These are phyloP conservation scores for Andrena flavipes DNA, from an alignment of 2,888 invertebrate species.

Conservation along the genomic window DNA sequence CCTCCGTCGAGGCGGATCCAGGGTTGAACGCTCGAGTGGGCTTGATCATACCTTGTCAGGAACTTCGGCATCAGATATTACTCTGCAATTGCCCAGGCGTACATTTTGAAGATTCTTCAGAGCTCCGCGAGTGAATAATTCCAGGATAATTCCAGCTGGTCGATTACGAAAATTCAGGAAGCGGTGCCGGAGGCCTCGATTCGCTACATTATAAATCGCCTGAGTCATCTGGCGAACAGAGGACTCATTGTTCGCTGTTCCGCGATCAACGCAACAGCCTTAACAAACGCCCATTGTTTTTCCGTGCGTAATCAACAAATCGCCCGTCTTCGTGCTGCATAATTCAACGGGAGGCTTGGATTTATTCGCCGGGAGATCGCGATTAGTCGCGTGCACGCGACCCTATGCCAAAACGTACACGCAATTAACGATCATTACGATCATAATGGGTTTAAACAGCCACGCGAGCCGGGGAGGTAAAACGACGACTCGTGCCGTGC, in stretches of 20 bases:
- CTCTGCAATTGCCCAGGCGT: too few relatives aligned
- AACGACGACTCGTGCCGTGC: slow-evolving; percentile 11
- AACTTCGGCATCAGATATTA: too few relatives aligned
- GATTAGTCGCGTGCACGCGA: slow-evolving; percentile 25
- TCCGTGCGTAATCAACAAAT: slow-evolving; percentile 60
- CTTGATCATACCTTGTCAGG: too few relatives aligned
- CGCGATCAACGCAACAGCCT: slow-evolving; percentile 53
- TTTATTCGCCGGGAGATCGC: slow-evolving; percentile 39
- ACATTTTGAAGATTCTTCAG: too few relatives aligned
- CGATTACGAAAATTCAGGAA: slow-evolving; percentile 18
- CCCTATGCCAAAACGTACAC: background rate
- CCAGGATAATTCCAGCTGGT: background rate
- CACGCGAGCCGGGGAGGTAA: slow-evolving; percentile 12
- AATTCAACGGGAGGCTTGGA: slow-evolving; percentile 36
- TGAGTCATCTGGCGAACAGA: slow-evolving; percentile 43
- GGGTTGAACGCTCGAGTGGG: too few relatives aligned
- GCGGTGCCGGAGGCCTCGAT: background rate
- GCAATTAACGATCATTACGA: slow-evolving; percentile 50
- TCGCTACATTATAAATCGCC: slow-evolving; percentile 12
- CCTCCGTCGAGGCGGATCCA: background rate
- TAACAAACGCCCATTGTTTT: slow-evolving; percentile 60
- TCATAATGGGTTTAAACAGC: slow-evolving; percentile 16
- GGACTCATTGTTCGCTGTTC: slow-evolving; percentile 54
- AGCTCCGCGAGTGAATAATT: too few relatives aligned
- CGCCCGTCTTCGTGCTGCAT: slow-evolving; percentile 53